Evolutionary conservation across 2,888 invertebrate species (phyloP), one percentile per base, ranked within the genome.

Genomic region (Apomyelois bistriatella): DNA sequence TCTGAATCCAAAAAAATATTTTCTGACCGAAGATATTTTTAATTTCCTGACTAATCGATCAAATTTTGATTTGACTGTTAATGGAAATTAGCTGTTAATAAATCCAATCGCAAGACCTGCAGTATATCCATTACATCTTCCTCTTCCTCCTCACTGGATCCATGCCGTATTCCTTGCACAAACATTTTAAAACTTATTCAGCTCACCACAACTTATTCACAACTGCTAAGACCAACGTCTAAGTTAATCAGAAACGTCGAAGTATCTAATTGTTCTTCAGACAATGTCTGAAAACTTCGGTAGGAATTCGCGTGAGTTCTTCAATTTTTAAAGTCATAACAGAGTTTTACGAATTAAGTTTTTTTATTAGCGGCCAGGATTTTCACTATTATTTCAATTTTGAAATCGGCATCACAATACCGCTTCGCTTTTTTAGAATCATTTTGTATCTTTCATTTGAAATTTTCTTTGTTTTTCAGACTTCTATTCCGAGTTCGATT

Each of bases 101-200:
- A 32, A 32, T 10, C 32, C 1, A 32, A 32, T 76, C 73, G 46
- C 51, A 70, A 60, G 68, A 90, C 89, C 87, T 82, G 82, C 10
- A 90, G 76, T 50, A 90, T 86, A 62, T 90, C 90, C 85, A 85
- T 82, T 38, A 90, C 82, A 79, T 92, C 92, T 73, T 92, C 92
- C 57, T 92, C 92, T 48, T 92, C 92, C 43, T 92, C 92, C 51
- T 91, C 92, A 58, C 89, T 92, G 47, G 92, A 88, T n/a, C 91
- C 91, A 41, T 88, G 87, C 58, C 82, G 84, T 42, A 91, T 85
- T 52, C 92, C 92, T 66, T 86, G 87, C 55, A 93, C 92, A 71
- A 93, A 93, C 93, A 93, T 93, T 13, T 46, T 38, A 16, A 35
- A 7, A 9, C 36, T 35, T 51, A 8, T 7, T 22, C 2, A 9